Evolutionary conservation across 2,888 invertebrate genomes (phyloP), one percentile per base, ranked within the genome.

Genomic region (Cryptosula pallasiana): DNA sequence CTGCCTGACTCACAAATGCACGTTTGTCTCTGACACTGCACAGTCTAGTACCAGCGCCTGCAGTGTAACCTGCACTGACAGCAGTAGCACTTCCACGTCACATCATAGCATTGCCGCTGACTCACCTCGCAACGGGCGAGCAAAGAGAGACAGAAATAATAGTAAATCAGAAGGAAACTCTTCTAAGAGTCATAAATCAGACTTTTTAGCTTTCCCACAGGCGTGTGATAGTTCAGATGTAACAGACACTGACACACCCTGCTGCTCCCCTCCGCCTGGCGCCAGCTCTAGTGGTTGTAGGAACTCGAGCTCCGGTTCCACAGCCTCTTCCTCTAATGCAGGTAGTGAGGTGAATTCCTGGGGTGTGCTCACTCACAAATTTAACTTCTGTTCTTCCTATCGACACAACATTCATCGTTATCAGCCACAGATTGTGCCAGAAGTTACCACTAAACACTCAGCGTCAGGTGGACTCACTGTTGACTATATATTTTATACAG

Each of bases 401-500:
- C 1, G 9, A 9, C 70, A 70, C 23, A 29, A 23, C 29, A 70
- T 36, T 5, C 35, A 36, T 32, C 20, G 70, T 25, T 32, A n/a
- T 16, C 13, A 5, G 2, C 45, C 35, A 25, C 3, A 25, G n/a
- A 36, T 13, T 9, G 83, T 85, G 69, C 73, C 72, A 0, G 91
- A 90, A 79, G 92, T 90, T 0, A 91, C 94, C 2, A 93, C 94
- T 0, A 89, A 87, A 82, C 95, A 95, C 71, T 5, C n/a, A 2
- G 92, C 92, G 91, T 85, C 90, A 71, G 91, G 90, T 3, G 76
- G 76, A 3, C 77, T 77, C 57, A 79, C 78, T 0, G 95, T 96
- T 0, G 96, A 97, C 86, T 95, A 95, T 81, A 94, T 97, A 74
- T 94, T 95, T 83, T 94, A 91, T 76, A 79, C 80, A 29, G 45